Evolutionary conservation across 2,113 vertebrate species (phyloP), one percentile per base, ranked within the genome.

Genomic region (Tetrax tetrax): DNA sequence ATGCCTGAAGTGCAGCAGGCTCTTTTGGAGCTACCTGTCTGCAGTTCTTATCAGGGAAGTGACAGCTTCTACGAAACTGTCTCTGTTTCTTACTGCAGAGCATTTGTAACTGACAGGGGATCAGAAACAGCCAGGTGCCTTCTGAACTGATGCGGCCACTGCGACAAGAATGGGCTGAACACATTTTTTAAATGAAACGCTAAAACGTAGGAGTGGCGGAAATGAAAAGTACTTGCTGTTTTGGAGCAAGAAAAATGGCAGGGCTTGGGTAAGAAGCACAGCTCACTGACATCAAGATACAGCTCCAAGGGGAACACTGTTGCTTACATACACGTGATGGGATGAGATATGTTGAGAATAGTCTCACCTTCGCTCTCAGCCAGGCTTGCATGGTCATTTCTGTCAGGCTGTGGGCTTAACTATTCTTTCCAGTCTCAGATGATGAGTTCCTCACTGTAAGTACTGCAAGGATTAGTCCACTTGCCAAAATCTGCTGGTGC

Each of bases 301-400:
- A 29, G 41, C 47, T 63, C 53, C 56, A 10, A 7, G 45, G 60
- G 65, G 35, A 64, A 37, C 18, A 4, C 22, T 9, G 22, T 1
- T 59, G 23, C 27, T 45, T 8, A 3, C n/a, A 4, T 3, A 3
- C 60, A 15, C 0, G 0, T 8, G 48, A 14, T 9, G 23, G 24
- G 61, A 17, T 13, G 51, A 64, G 22, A 74, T 8, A 24, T 43
- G 23, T 10, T 47, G 53, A 10, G n/a, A 63, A 50, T 3, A 19
- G 31, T 17, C 70, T 69, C 35, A 16, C 41, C 78, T 60, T 11
- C 25, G 12, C 47, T 48, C 47, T 35, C 56, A 15, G 18, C 29
- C 27, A 35, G 13, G 11, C 38, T 65, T 38, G 69, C 83, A 77
- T 63, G n/a, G 27, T 54, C 31, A 25, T 14, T 79, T 13, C 56